Percentiles rank a stretch among this genome's conserved stretches.
Evolutionary conservation across 2,113 vertebrate genomes (phyloP).

Genomic region (Gila orcuttii): DNA sequence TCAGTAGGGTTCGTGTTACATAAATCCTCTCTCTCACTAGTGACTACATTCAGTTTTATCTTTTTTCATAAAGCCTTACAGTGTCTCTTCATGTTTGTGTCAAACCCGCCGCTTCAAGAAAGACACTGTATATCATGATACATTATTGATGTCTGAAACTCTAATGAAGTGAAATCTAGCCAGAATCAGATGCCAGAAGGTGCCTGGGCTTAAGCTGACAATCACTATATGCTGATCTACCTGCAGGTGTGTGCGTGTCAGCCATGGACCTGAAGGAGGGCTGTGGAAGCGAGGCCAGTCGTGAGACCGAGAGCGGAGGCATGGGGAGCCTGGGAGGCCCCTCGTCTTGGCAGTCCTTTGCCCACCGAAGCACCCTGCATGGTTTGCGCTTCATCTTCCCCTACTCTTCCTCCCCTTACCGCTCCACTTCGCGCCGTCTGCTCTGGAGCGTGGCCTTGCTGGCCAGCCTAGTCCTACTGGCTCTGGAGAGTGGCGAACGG

Average conservation of each 20-base stretch:
- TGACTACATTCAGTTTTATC: constrained; percentile 24
- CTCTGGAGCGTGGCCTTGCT: constrained; percentile 91
- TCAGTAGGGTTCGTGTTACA: constrained; percentile 6
- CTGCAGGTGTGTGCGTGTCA: constrained; percentile 60
- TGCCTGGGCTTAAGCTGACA: constrained; percentile 23
- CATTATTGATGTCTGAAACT: constrained; percentile 17
- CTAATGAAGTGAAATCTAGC: constrained; percentile 23
- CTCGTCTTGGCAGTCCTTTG: constrained; percentile 88
- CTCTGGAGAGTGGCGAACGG: constrained; percentile 89
- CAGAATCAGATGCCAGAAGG: constrained; percentile 16
- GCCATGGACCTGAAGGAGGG: constrained; percentile 95
- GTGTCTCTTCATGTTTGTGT: constrained; percentile 33
- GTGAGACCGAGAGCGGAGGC: constrained; percentile 80
- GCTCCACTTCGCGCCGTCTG: constrained; percentile 83
- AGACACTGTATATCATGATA: not conserved
- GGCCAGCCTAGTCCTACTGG: constrained; percentile 87
- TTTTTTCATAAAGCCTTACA: constrained; percentile 26
- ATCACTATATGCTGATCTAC: constrained; percentile 18
- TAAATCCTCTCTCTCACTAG: constrained; percentile 10
- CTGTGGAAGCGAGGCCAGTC: constrained; percentile 85
- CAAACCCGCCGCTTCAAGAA: constrained; percentile 10
- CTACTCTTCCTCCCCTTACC: constrained; percentile 72
- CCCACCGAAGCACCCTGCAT: constrained; percentile 89
- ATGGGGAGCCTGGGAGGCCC: constrained; percentile 63
- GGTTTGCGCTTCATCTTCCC: constrained; percentile 93